Base-by-base conservation (phyloP, 2,113 vertebrate genomes). In the Atractosteus spatula region DNA sequence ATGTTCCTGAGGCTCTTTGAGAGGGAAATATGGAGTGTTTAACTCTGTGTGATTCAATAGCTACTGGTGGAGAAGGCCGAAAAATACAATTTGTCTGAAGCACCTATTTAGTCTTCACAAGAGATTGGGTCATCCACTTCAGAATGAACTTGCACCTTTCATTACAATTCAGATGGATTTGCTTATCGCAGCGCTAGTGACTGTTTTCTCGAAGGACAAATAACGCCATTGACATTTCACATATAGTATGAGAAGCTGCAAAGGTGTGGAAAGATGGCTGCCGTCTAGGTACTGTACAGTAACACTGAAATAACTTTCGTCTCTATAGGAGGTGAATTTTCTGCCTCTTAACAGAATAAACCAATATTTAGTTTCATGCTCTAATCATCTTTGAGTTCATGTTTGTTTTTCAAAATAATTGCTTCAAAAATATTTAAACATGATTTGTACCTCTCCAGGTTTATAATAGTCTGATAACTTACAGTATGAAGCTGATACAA, bases 11-110 rank as follows among this genome's bases (percentile, higher is more conserved):
- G 47, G 47, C 10, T 51, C 5, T 51, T 51, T 51, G 47, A 29
- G 29, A 29, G 29, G 29, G 29, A 51, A 51, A 5, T 51, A 10
- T 67, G 68, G 59, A 65, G 68, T 66, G 55, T 74, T 77, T 77
- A 69, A 78, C 69, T 65, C 70, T 72, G 71, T 73, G 73, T 75
- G 72, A 72, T 71, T 68, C 73, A 71, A 65, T 16, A 69, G 73
- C 54, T 51, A 66, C 69, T 74, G 76, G 62, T 72, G 66, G 62
- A 75, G 73, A 11, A 14, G 64, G 42, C 47, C 43, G 41, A 12
- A 16, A 72, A 66, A 66, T 29, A 57, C 70, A 61, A 77, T 79
- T 79, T 70, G 75, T 80, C 63, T 76, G 70, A 69, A 68, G 71
- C 44, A 66, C 70, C 59, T 76, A 80, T 78, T 71, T 73, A 62